Conservation (phyloP, 2,113 vertebrate species). For the Rynchops niger region DNA sequence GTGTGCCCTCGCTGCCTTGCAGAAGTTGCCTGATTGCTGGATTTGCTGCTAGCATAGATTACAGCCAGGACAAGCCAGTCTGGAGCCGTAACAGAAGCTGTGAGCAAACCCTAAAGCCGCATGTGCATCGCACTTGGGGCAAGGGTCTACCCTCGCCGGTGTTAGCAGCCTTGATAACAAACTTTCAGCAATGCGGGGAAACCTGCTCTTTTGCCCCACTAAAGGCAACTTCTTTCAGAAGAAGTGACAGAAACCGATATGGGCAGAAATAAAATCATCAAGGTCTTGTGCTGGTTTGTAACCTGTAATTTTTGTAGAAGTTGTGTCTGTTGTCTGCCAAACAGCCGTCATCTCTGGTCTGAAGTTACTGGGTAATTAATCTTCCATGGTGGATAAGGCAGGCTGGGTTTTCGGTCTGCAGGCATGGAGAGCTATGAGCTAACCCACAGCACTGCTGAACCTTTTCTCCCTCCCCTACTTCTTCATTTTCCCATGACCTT, state of each 20-base stretch:
- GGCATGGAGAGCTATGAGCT: not conserved
- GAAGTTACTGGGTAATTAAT: slow-evolving; percentile 50
- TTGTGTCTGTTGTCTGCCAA: not conserved
- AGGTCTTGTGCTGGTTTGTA: not conserved
- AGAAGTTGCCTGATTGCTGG: not conserved
- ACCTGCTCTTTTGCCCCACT: not conserved
- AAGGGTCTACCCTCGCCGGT: not conserved
- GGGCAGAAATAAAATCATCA: not conserved
- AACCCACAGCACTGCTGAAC: not conserved
- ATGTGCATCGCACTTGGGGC: fast-evolving
- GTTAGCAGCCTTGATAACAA: not conserved
- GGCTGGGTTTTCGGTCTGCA: not conserved
- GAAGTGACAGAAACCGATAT: not conserved
- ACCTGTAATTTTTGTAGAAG: slow-evolving; percentile 1
- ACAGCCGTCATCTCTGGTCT: slow-evolving; percentile 25
- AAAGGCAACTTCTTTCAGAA: not conserved
- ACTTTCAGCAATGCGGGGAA: not conserved
- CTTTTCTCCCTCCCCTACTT: slow-evolving; percentile 40
- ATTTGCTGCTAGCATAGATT: not conserved
- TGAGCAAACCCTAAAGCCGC: not conserved
- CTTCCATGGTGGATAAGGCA: not conserved
- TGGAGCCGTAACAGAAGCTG: not conserved
- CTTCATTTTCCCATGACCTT: slow-evolving; percentile 72
- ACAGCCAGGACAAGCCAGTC: not conserved
- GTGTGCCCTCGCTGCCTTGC: not conserved